These are phyloP conservation scores for Micromussa lordhowensis DNA, from an alignment of 92 coral and sea anemone species.

Conservation along the genomic window DNA sequence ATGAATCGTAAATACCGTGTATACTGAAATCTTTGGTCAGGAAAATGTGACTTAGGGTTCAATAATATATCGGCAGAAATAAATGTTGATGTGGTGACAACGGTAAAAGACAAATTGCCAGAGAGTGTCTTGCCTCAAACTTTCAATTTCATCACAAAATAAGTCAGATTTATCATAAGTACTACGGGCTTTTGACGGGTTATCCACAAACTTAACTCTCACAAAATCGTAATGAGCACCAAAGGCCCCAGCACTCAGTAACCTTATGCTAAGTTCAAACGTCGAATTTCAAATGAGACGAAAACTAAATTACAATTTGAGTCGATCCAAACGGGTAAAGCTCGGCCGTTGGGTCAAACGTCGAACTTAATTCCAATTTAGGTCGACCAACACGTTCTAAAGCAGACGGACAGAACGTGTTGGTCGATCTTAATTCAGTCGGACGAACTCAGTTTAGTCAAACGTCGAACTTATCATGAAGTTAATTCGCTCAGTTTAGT, in stretches of 20 bases:
- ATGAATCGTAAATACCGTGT: background rate
- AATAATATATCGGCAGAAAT: background rate
- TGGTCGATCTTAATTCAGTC: too few relatives aligned
- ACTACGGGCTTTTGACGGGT: background rate
- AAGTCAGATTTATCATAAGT: background rate
- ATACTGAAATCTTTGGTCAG: background rate
- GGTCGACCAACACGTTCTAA: too few relatives aligned
- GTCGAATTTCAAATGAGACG: too few relatives aligned
- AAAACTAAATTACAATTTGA: too few relatives aligned
- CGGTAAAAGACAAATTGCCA: background rate
- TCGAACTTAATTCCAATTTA: too few relatives aligned
- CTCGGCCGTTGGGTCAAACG: too few relatives aligned
- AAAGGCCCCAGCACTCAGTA: background rate
- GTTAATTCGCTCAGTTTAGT: too few relatives aligned
- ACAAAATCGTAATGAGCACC: background rate
- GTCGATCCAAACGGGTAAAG: too few relatives aligned
- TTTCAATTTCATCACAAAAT: background rate
- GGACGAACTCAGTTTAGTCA: too few relatives aligned
- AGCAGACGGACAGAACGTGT: too few relatives aligned
- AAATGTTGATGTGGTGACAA: background rate
- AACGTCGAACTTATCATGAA: too few relatives aligned
- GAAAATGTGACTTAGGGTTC: background rate
- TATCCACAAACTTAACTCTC: background rate
- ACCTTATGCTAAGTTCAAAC: too few relatives aligned
- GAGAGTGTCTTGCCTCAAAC: background rate